Percentiles rank a stretch among this genome's conserved stretches.
Evolutionary conservation across 2,113 vertebrate genomes (phyloP).

Genomic region (Gadus macrocephalus): DNA sequence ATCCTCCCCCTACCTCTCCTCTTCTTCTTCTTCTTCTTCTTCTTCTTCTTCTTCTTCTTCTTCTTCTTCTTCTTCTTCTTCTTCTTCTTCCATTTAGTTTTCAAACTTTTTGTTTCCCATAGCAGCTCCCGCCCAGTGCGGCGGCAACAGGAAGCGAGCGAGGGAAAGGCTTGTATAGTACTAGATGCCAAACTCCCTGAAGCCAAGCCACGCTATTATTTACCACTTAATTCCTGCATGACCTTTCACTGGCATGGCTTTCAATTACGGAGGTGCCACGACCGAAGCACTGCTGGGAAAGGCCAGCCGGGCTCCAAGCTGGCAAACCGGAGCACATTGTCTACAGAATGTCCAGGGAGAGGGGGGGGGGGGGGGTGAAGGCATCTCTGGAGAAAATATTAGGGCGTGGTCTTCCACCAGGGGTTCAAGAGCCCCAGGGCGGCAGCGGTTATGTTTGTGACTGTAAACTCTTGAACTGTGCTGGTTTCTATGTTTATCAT

Average conservation of each 20-base stretch:
- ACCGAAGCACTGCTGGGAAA: background rate
- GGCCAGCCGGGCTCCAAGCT: background rate
- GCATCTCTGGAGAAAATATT: too few relatives aligned
- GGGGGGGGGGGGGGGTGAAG: conserved; percentile 10
- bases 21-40: background rate
- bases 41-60: background rate
- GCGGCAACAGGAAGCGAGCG: background rate
- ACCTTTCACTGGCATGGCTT: conserved; percentile 16
- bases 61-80: background rate
- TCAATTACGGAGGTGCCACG: conserved; percentile 6
- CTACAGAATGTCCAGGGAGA: conserved; percentile 7
- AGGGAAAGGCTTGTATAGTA: background rate
- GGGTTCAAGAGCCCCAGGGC: too few relatives aligned
- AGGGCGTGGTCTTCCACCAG: too few relatives aligned
- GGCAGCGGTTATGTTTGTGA: too few relatives aligned
- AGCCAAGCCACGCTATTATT: background rate
- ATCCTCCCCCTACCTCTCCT: background rate
- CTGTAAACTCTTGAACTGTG: too few relatives aligned
- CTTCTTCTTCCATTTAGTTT: background rate
- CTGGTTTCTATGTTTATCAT: too few relatives aligned
- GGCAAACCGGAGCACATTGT: conserved; percentile 6
- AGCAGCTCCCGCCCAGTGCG: too few relatives aligned
- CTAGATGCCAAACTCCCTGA: conserved; percentile 12
- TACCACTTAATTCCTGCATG: conserved; percentile 1
- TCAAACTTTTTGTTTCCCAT: too few relatives aligned